Evolutionary conservation across 2,113 vertebrate genomes (phyloP).

Genomic region (Gymnobelideus leadbeateri): DNA sequence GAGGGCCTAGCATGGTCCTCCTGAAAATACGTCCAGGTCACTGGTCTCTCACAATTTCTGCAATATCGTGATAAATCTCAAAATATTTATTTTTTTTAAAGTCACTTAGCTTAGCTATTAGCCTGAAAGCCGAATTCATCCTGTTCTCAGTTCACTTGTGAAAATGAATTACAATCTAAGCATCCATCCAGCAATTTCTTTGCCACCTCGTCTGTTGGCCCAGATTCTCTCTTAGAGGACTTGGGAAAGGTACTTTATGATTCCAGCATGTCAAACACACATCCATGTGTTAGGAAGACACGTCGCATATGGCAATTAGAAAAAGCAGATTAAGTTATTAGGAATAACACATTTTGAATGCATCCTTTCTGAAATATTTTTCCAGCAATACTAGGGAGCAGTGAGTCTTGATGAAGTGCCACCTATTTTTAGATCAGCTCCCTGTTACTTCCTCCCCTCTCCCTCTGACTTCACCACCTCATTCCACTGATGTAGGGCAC

Average conservation of each 20-base stretch:
- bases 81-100: conserved; percentile 30
- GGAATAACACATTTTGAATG: conserved; percentile 23
- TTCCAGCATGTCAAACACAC: conserved; percentile 50
- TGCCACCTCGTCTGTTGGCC: conserved; percentile 51
- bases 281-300: conserved; percentile 44
- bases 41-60: not conserved
- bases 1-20: not conserved
- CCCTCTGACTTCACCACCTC: not conserved
- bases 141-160: conserved; percentile 51
- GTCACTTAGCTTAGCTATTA: conserved; percentile 21
- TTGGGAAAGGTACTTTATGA: conserved; percentile 44
- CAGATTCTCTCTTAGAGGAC: conserved; percentile 46
- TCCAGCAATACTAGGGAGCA: not conserved
- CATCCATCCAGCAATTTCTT: conserved; percentile 19
- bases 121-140: conserved; percentile 37
- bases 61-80: conserved; percentile 28
- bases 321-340: conserved; percentile 42
- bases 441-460: conserved; percentile 3
- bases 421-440: not conserved
- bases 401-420: not conserved
- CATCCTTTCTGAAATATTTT: conserved; percentile 22
- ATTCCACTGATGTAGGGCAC: not conserved
- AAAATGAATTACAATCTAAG: conserved; percentile 39
- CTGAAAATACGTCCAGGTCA: not conserved
- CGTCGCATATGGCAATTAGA: conserved; percentile 23